Base-by-base conservation (phyloP, 2,797 vertebrate species). In the Podarcis lilfordi region DNA sequence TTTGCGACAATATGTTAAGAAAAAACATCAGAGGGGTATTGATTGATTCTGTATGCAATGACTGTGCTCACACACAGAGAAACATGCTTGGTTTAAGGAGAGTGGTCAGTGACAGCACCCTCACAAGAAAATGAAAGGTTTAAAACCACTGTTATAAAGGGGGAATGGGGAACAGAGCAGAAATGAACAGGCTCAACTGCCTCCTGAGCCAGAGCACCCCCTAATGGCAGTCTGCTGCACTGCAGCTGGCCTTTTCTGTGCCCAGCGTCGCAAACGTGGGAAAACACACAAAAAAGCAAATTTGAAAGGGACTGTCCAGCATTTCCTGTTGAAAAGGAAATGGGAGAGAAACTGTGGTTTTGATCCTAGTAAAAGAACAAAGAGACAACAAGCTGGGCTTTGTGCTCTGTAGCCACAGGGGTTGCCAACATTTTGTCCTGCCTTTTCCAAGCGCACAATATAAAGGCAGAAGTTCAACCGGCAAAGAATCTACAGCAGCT, bases 291-390 rank as follows among this genome's bases (percentile, higher is more conserved):
- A 50, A 86, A 43, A 59, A 69, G 66, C 19, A 7, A 74, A 55
- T 81, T 75, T 64, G 19, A n/a, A 74, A 76, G 13, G 61, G 80
- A 76, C 71, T 72, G 32, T 35, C 29, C 61, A 64, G 59, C 17
- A 82, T 88, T 76, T 88, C n/a, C 80, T 75, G 55, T 45, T 74
- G 6, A 43, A 89, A 80, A 84, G 45, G 80, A 64, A 84, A 84
- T 61, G 68, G 72, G 35, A 64, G 25, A 32, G 40, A 82, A 88
- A 55, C 17, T 50, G 40, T 82, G 43, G 68, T 64, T 55, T 11
- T 45, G 61, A 69, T 69, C 32, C 40, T 37, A 25, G 43, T 50
- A 77, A 83, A 45, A 88, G 25, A 77, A 77, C 86, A 25, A 83
- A 78, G 50, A 85, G 55, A 35, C 37, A 84, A 84, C 2, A 80